Evolutionary conservation across 2,113 vertebrate species (phyloP), one percentile per base, ranked within the genome.

Genomic region (Ammodytes dubius): DNA sequence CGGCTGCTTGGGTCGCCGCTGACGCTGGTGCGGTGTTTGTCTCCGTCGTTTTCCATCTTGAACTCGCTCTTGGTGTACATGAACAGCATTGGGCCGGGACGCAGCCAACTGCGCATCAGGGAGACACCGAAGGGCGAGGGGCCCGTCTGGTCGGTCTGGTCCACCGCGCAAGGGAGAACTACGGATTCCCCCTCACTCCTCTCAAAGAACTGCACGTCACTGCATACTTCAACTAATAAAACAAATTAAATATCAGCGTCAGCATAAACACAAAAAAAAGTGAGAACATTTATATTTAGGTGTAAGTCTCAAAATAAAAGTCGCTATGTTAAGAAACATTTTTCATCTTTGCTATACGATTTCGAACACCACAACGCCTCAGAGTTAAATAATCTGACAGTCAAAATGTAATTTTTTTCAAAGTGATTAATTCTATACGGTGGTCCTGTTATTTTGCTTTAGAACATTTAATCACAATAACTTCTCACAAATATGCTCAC

Each of bases 51-150:
- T 0, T 0, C 3, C 12, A 8, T 1, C 0, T 0, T 1, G 6
- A 53, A 4, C 0, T 52, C 0, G 0, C 0, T 0, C 0, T 0
- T 0, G 4, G 70, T 73, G 84, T 67, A 2, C 50, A 65, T 64
- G 84, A 81, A 95, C 15, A 95, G 40, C 3, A 94, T 83, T 0
- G 42, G 0, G 1, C 5, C 0, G 1, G 47, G 13, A 1, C 11
- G 40, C 40, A 86, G 65, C 90, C 87, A 91, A 43, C n/a, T 79
- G 27, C 94, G 92, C 1, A 6, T 78, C 77, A 95, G 89, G 74
- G 80, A 82, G 12, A 95, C 37, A 0, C 84, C 93, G 0, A 46
- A 64, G 39, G 89, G 76, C 0, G 14, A 0, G 0, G 1, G 10
- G 15, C 3, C 1, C 0, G 7, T 64, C 0, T 19, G 27, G 0